These are phyloP conservation scores for Rhinogobius similis DNA, from an alignment of 2,113 vertebrate genomes.

Conservation along the genomic window DNA sequence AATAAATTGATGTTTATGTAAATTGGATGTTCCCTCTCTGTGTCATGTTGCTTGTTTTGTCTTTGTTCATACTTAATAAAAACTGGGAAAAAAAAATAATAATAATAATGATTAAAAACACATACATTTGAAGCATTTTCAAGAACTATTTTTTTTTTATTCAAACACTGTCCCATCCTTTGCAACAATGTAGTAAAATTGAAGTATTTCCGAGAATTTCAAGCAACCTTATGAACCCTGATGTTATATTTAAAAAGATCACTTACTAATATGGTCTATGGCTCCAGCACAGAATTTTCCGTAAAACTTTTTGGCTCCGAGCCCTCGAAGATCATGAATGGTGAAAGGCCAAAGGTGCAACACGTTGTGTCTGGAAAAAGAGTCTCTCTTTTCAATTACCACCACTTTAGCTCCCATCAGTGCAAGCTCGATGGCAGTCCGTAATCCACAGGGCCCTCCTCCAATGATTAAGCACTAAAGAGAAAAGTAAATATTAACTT, in stretches of 20 bases:
- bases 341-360: constrained; percentile 98
- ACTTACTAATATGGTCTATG: constrained; percentile 99
- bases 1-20: no score
- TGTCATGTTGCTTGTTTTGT: no score
- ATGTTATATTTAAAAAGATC: background rate
- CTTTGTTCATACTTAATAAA: no score
- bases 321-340: constrained; percentile 92
- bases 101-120: no score
- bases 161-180: no score
- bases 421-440: constrained; percentile 94
- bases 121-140: no score
- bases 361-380: constrained; percentile 96
- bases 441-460: constrained; percentile 92
- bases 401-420: constrained; percentile 93
- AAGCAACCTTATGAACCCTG: no score
- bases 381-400: constrained; percentile 93
- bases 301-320: constrained; percentile 97
- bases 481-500: constrained; percentile 26
- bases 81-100: no score
- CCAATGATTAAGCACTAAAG: constrained; percentile 93
- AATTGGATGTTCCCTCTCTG: no score
- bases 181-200: no score
- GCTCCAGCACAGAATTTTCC: constrained; percentile 97
- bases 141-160: no score
- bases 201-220: no score